Percentiles rank a stretch among this genome's conserved stretches.
phyloP scores from a whole-genome alignment of 1,140 invertebrate species.

The Lepidotrigona ventralis region DNA sequence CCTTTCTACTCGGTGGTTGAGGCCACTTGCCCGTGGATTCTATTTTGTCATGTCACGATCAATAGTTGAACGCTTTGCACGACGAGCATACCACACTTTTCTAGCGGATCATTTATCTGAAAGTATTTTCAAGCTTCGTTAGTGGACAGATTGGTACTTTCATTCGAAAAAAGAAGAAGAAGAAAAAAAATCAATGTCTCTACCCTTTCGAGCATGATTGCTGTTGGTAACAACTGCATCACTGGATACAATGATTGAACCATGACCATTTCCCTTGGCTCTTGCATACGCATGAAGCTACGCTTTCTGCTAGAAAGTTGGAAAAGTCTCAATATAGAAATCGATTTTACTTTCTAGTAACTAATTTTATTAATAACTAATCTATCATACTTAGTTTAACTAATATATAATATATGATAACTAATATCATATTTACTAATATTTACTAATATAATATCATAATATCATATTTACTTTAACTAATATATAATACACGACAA shows the following conservation, averaged over 20 bases:
- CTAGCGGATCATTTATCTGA: too few species aligned
- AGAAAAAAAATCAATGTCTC: slow-evolving; percentile 34
- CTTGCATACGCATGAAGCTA: too few species aligned
- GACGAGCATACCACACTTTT: neutral
- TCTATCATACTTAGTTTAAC: too few species aligned
- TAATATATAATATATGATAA: too few species aligned
- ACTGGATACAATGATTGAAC: slow-evolving; percentile 17
- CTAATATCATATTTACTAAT: too few species aligned
- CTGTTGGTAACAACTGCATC: slow-evolving; percentile 23
- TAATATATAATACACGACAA: too few species aligned
- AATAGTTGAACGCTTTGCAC: neutral
- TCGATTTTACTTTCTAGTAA: neutral
- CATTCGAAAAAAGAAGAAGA: neutral
- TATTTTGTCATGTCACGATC: neutral
- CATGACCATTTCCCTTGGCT: neutral
- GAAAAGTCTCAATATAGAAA: neutral
- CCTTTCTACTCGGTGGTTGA: neutral
- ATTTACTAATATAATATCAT: neutral
- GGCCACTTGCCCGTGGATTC: too few species aligned
- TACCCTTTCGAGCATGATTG: neutral
- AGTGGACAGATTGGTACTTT: neutral
- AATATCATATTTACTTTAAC: neutral
- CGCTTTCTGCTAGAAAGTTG: too few species aligned
- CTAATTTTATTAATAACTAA: too few species aligned
- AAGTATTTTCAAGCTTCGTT: neutral